Percentiles rank a stretch among this genome's conserved stretches.
Conservation (phyloP, 2,888 invertebrate species). For the Andrena trimmerana region DNA sequence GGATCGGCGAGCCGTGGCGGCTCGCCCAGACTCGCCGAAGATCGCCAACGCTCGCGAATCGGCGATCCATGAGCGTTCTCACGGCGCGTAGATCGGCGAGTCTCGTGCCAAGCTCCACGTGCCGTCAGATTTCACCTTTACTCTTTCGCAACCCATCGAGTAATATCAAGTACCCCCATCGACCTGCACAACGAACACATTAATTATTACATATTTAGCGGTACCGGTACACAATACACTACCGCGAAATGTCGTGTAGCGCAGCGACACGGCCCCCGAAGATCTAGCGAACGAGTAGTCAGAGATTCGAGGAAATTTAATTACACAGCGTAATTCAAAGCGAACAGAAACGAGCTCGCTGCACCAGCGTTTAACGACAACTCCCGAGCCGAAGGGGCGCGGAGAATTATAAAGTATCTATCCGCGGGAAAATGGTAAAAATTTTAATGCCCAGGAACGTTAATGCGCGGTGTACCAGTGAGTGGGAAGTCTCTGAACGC, state of each 20-base stretch:
- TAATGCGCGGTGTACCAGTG: conserved; percentile 1
- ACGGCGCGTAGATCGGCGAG: too few relatives aligned
- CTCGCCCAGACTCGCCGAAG: too few relatives aligned
- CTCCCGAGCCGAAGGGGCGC: not conserved
- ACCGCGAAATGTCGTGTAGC: not conserved
- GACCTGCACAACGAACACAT: not conserved
- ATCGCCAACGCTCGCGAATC: too few relatives aligned
- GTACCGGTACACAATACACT: not conserved
- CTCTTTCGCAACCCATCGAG: not conserved
- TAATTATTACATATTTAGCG: not conserved
- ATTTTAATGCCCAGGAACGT: conserved; percentile 8
- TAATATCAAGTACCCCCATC: not conserved
- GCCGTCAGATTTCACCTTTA: not conserved
- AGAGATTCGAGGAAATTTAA: conserved; percentile 2
- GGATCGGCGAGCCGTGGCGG: too few relatives aligned
- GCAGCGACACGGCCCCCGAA: not conserved
- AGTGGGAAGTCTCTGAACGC: not conserved
- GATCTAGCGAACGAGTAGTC: not conserved
- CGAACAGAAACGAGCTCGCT: not conserved
- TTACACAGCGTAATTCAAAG: conserved; percentile 16
- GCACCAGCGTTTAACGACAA: not conserved
- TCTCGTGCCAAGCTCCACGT: too few relatives aligned
- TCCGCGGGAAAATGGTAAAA: conserved; percentile 4
- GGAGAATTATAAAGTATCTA: conserved; percentile 3
- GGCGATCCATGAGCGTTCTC: too few relatives aligned